Percentiles rank a stretch among this genome's conserved stretches.
Evolutionary conservation across 2,113 vertebrate genomes (phyloP).

Genomic region (Athene cunicularia): DNA sequence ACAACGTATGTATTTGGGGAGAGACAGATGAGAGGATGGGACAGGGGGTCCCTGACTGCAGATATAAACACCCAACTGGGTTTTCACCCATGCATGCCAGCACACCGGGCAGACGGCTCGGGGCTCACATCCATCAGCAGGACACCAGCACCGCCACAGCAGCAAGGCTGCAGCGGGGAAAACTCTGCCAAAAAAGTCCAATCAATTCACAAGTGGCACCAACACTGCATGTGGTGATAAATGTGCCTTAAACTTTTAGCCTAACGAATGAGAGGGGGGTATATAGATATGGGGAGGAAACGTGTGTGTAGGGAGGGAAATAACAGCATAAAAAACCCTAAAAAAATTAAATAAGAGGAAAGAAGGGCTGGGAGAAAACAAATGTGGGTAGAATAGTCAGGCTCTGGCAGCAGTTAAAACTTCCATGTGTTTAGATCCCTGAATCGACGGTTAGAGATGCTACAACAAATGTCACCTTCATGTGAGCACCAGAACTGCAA

Average conservation of each 20-base stretch:
- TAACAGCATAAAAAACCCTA: neutral
- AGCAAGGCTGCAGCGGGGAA: neutral
- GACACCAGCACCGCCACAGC: neutral
- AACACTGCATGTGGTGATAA: neutral
- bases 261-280: neutral
- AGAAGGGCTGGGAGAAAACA: neutral
- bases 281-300: neutral
- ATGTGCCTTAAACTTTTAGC: neutral
- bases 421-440: constrained; percentile 40
- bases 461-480: constrained; percentile 57
- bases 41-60: neutral
- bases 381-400: constrained; percentile 26
- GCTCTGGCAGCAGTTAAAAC: constrained; percentile 33
- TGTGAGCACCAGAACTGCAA: constrained; percentile 31
- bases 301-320: neutral
- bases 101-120: rapidly evolving
- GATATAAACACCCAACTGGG: neutral
- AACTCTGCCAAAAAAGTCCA: neutral
- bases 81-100: neutral
- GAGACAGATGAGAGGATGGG: neutral
- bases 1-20: neutral
- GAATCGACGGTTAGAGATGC: neutral
- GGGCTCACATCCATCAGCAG: neutral
- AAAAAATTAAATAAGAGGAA: neutral
- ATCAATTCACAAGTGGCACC: neutral